phyloP scores from a whole-genome alignment of 2,113 vertebrate genomes.

The Nesoenas mayeri region DNA sequence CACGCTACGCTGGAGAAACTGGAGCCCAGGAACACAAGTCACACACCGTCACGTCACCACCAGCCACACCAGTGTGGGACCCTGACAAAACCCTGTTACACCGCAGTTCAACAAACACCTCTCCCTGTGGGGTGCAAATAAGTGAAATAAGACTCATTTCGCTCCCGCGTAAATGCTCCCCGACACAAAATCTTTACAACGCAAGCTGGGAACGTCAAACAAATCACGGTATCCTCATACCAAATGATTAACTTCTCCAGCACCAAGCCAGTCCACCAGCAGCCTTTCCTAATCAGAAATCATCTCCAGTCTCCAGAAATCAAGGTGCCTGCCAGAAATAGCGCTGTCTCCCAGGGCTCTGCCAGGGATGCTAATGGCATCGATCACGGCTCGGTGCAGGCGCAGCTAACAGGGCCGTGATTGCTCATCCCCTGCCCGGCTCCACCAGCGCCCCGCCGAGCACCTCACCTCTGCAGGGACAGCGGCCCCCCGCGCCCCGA shows the following conservation, averaged over 20 bases:
- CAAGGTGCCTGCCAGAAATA: constrained; percentile 22
- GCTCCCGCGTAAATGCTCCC: not conserved
- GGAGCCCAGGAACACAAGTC: not conserved
- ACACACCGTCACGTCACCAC: accelerated
- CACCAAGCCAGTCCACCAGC: not conserved
- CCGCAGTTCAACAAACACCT: accelerated
- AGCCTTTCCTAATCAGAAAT: not conserved
- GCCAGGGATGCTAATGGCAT: constrained; percentile 13
- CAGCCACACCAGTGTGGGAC: not conserved
- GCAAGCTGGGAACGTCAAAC: not conserved
- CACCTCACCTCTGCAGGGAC: not conserved
- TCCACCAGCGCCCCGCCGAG: constrained; percentile 5
- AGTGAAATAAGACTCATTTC: not conserved
- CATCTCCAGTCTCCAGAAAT: constrained; percentile 2
- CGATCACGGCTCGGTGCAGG: not conserved
- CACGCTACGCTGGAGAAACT: accelerated
- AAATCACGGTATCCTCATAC: not conserved
- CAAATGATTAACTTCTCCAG: not conserved
- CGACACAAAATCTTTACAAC: not conserved
- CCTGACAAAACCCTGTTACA: not conserved
- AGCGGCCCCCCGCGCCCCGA: not conserved
- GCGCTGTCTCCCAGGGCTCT: not conserved
- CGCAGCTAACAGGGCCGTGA: not conserved
- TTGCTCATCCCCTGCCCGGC: not conserved
- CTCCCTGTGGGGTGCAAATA: not conserved